Percentiles rank a stretch among this genome's conserved stretches.
These are phyloP conservation scores for Aethina tumida DNA, from an alignment of 1,140 invertebrate species.

Conservation along the genomic window DNA sequence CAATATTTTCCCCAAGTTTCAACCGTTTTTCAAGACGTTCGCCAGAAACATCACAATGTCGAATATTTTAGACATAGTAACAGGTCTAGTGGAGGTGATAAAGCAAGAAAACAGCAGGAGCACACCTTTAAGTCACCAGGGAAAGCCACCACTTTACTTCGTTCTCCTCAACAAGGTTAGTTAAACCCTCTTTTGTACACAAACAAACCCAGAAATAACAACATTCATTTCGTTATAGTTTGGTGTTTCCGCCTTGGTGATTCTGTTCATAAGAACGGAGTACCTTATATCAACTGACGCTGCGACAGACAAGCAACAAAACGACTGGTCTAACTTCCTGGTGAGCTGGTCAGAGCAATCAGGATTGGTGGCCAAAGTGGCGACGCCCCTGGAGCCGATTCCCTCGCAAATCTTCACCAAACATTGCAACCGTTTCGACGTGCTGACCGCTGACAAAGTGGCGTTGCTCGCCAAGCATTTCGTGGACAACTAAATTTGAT, in stretches of 20 bases:
- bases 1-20: constrained; percentile 31
- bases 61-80: constrained; percentile 29
- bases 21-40: constrained; percentile 32
- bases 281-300: constrained; percentile 25
- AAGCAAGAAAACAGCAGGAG: constrained; percentile 28
- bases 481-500: no score
- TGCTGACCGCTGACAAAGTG: constrained; percentile 23
- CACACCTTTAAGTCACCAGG: constrained; percentile 31
- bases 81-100: constrained; percentile 27
- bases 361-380: constrained; percentile 21
- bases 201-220: constrained; percentile 1
- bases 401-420: constrained; percentile 26
- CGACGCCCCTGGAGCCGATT: constrained; percentile 28
- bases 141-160: constrained; percentile 32
- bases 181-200: constrained; percentile 1
- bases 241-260: constrained; percentile 30
- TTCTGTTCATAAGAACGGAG: constrained; percentile 28
- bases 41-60: constrained; percentile 24
- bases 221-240: constrained; percentile 25
- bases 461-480: constrained; percentile 23
- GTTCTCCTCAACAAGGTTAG: constrained; percentile 32
- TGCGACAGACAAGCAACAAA: constrained; percentile 25
- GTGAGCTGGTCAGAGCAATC: constrained; percentile 24
- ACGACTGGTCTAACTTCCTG: constrained; percentile 28
- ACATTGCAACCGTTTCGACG: constrained; percentile 26